A percentile compares a stretch with the other conserved stretches of the same genome.
phyloP scores from a whole-genome alignment of 92 coral and sea anemone genomes.

The Epizoanthus ramosus region DNA sequence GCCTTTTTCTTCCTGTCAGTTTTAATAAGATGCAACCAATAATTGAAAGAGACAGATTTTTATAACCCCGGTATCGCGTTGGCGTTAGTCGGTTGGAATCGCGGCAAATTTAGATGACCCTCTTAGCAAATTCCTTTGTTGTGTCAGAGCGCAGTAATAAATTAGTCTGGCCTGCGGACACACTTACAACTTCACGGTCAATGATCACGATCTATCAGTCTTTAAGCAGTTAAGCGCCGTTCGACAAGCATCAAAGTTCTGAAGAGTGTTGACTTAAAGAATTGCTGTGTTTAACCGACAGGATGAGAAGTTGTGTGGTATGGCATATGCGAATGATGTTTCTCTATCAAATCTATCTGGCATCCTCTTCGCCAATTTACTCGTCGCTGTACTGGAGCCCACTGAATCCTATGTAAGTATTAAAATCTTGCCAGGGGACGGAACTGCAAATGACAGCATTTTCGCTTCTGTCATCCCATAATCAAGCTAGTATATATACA shows the following conservation, averaged over 20 bases:
- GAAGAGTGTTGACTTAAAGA: slow-evolving; percentile 46
- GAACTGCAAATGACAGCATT: slow-evolving; percentile 42
- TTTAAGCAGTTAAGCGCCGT: slow-evolving; percentile 40
- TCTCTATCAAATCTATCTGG: slow-evolving; percentile 33
- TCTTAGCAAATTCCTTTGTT: slow-evolving; percentile 26
- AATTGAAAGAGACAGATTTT: background rate
- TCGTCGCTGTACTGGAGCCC: slow-evolving; percentile 37
- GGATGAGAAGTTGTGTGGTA: background rate
- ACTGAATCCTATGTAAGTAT: slow-evolving; percentile 44
- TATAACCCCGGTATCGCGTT: background rate
- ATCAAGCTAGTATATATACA: slow-evolving; percentile 22
- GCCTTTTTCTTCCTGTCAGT: background rate
- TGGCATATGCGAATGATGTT: slow-evolving; percentile 2
- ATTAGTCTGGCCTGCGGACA: slow-evolving; percentile 42
- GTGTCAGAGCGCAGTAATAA: slow-evolving; percentile 26
- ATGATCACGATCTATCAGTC: slow-evolving; percentile 36
- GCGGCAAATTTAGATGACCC: background rate
- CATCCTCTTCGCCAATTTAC: slow-evolving; percentile 16
- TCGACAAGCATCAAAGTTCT: slow-evolving; percentile 37
- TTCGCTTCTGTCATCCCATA: slow-evolving; percentile 41
- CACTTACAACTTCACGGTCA: slow-evolving; percentile 25
- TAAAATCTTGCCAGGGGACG: background rate
- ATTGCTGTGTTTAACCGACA: background rate
- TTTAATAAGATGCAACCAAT: slow-evolving; percentile 10
- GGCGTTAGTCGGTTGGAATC: background rate